phyloP scores from a whole-genome alignment of 2,797 vertebrate species.

The Lophius americanus region DNA sequence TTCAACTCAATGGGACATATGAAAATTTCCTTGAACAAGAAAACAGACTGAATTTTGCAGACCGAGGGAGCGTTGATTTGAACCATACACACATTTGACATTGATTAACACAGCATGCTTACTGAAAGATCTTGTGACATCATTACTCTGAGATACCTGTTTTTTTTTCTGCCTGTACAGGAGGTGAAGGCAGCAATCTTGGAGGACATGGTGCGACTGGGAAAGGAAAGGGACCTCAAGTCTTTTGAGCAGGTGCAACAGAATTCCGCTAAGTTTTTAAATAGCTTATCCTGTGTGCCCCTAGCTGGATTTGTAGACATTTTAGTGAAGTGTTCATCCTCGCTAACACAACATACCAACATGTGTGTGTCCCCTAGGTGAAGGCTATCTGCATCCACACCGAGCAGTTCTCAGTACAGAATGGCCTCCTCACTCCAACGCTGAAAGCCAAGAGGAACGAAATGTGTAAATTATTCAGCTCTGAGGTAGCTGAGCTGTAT shows the following conservation, averaged over 20 bases:
- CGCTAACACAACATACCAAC: background rate
- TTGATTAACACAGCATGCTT: too few species aligned
- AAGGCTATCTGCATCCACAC: slow-evolving; percentile 86
- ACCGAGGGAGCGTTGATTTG: too few species aligned
- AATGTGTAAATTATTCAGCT: slow-evolving; percentile 84
- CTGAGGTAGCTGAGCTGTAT: slow-evolving; percentile 91
- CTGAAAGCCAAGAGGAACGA: slow-evolving; percentile 93
- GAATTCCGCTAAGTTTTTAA: background rate
- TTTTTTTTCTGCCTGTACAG: slow-evolving; percentile 62
- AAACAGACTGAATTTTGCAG: too few species aligned
- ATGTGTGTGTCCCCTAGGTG: slow-evolving; percentile 78
- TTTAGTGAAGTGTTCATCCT: background rate
- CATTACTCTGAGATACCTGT: background rate
- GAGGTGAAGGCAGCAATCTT: slow-evolving; percentile 88
- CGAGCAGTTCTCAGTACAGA: slow-evolving; percentile 91
- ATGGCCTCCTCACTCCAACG: slow-evolving; percentile 94
- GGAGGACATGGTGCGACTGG: slow-evolving; percentile 86
- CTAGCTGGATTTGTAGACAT: background rate
- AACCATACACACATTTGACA: too few species aligned
- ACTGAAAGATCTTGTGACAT: background rate
- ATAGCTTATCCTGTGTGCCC: background rate
- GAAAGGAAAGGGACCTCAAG: slow-evolving; percentile 91
- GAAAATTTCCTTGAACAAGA: too few species aligned
- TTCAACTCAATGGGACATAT: too few species aligned
- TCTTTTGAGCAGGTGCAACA: slow-evolving; percentile 93